These are phyloP conservation scores for Atherinosoma microstoma DNA, from an alignment of 2,797 vertebrate species.

Conservation along the genomic window DNA sequence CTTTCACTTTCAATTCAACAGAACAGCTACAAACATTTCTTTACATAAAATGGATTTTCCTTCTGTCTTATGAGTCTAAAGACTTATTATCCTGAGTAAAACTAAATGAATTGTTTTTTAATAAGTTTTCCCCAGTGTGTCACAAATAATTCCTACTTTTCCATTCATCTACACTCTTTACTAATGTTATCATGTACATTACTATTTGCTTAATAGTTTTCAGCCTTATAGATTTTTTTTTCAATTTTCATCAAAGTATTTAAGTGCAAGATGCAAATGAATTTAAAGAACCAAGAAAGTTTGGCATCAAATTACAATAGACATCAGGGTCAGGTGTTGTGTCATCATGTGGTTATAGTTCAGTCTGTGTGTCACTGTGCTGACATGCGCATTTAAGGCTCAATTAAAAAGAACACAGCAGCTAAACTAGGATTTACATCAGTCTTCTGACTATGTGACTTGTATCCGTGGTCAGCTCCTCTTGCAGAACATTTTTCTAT, in stretches of 20 bases:
- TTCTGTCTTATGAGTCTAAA: background rate
- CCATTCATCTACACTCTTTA: background rate
- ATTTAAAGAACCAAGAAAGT: background rate
- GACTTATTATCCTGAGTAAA: background rate
- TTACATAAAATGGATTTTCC: background rate
- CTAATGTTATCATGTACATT: background rate
- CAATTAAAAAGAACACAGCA: background rate
- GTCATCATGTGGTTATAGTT: background rate
- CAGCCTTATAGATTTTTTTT: background rate
- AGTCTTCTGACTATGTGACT: background rate
- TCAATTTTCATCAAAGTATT: slow-evolving; percentile 1
- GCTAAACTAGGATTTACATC: background rate
- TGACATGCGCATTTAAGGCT: too few species aligned
- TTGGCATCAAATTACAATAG: background rate
- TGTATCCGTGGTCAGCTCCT: background rate
- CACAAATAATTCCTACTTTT: background rate
- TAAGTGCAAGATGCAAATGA: background rate
- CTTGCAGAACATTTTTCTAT: background rate
- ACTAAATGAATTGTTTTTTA: background rate
- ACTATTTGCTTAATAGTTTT: background rate
- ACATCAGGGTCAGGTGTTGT: background rate
- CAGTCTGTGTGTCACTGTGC: too few species aligned
- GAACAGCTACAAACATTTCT: background rate
- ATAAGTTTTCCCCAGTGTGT: background rate
- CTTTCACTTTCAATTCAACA: slow-evolving; percentile 32